Percentiles rank a stretch among this genome's conserved stretches.
Conservation (phyloP, 2,113 vertebrate species). For the Ivindomyrus marchei region DNA sequence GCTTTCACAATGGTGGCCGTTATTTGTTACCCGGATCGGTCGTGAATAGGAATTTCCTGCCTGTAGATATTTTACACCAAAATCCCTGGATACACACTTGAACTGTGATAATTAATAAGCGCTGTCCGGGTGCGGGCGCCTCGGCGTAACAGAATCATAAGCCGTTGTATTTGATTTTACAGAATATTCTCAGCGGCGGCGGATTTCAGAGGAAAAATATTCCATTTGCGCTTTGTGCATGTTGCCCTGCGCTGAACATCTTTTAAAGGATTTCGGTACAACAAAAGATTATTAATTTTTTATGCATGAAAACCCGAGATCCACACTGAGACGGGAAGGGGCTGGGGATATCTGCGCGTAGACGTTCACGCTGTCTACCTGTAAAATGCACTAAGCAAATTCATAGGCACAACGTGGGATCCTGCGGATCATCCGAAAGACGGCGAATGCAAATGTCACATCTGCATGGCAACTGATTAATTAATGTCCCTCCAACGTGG, state of each 20-base stretch:
- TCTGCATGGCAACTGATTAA: slow-evolving; percentile 2
- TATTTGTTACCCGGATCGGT: background rate
- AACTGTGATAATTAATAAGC: slow-evolving; percentile 12
- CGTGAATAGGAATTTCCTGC: background rate
- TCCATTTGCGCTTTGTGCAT: slow-evolving; percentile 28
- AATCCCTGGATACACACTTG: slow-evolving; percentile 7
- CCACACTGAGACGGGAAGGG: slow-evolving; percentile 45
- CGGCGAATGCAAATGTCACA: background rate
- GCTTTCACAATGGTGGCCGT: background rate
- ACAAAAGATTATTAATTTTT: slow-evolving; percentile 36
- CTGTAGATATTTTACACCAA: background rate
- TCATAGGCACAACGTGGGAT: background rate
- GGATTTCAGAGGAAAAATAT: slow-evolving; percentile 15
- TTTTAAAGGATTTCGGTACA: slow-evolving; percentile 27
- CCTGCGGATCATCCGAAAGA: background rate
- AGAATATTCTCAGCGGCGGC: slow-evolving; percentile 9
- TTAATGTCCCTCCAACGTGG: background rate
- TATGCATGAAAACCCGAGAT: slow-evolving; percentile 46
- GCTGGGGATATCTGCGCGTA: slow-evolving; percentile 39
- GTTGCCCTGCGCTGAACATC: slow-evolving; percentile 22
- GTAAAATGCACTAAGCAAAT: slow-evolving; percentile 25
- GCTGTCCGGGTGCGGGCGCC: background rate
- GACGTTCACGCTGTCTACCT: slow-evolving; percentile 25
- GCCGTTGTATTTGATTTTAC: background rate
- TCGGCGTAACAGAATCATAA: background rate